Evolutionary conservation across 2,113 vertebrate species (phyloP).

Genomic region (Leucoraja erinaceus): DNA sequence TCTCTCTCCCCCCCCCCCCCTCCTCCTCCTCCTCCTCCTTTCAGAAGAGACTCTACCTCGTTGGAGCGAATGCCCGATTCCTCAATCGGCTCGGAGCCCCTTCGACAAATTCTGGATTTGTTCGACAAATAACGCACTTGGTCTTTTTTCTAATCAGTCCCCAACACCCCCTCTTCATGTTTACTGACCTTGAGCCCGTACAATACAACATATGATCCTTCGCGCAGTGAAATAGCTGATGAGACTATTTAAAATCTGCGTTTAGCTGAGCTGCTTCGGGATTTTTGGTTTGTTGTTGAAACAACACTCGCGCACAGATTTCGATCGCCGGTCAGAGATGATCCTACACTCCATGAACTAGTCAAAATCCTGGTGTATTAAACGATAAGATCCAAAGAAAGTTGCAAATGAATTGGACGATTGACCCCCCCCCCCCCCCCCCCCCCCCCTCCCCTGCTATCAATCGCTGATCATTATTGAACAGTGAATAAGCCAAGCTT

Average conservation of each 20-base stretch:
- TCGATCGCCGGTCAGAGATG: background rate
- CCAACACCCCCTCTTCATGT: conserved; percentile 47
- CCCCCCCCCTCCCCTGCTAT: background rate
- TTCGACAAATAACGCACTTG: background rate
- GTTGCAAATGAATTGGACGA: conserved; percentile 42
- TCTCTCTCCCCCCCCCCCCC: too few relatives aligned
- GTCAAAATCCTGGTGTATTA: conserved; percentile 40
- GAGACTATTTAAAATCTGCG: conserved; percentile 59
- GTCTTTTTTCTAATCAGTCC: background rate
- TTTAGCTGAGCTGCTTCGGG: conserved; percentile 47
- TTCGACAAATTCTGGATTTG: conserved; percentile 4
- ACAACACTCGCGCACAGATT: conserved; percentile 45
- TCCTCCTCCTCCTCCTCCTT: too few relatives aligned
- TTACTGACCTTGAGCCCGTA: background rate
- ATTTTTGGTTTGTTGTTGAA: conserved; percentile 40
- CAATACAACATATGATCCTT: background rate
- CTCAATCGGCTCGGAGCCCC: background rate
- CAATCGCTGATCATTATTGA: conserved; percentile 46
- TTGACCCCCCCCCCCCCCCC: conserved; percentile 28
- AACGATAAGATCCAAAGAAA: conserved; percentile 40
- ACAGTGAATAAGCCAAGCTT: conserved; percentile 41
- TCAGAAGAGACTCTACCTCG: background rate
- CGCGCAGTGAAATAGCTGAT: conserved; percentile 49
- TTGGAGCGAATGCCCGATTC: background rate
- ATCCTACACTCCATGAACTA: conserved; percentile 39